Percentiles rank a stretch among this genome's conserved stretches.
phyloP scores from a whole-genome alignment of 2,113 vertebrate species.

The Tylochromis polylepis region DNA sequence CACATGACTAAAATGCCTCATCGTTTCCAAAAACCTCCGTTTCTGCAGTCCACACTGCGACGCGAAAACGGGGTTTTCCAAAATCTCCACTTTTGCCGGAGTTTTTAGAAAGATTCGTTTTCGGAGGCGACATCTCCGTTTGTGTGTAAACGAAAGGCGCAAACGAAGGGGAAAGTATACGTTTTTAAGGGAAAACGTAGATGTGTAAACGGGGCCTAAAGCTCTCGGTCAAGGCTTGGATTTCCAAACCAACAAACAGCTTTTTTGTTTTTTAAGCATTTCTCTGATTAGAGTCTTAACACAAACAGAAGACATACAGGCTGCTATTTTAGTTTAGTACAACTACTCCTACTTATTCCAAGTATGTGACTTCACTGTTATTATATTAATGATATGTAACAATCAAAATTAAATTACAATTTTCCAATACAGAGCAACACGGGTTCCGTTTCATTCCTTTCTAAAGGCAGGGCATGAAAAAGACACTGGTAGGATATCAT shows the following conservation, averaged over 20 bases:
- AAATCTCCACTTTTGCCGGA: too few relatives aligned
- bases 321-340: not conserved
- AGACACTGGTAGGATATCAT: not conserved
- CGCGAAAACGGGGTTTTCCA: too few relatives aligned
- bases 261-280: not conserved
- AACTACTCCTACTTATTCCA: not conserved
- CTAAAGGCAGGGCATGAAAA: not conserved
- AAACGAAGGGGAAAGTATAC: too few relatives aligned
- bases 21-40: too few relatives aligned
- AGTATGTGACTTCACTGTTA: not conserved
- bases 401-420: not conserved
- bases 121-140: too few relatives aligned
- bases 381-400: not conserved
- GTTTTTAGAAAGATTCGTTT: too few relatives aligned
- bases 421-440: not conserved
- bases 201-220: too few relatives aligned
- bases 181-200: too few relatives aligned
- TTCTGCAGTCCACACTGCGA: too few relatives aligned
- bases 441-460: not conserved
- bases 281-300: not conserved
- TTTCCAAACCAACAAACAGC: not conserved
- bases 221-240: not conserved
- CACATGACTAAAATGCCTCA: too few relatives aligned
- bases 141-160: too few relatives aligned
- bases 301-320: not conserved